Base-by-base conservation (phyloP, 2,888 invertebrate genomes). In the Lymantria dispar region DNA sequence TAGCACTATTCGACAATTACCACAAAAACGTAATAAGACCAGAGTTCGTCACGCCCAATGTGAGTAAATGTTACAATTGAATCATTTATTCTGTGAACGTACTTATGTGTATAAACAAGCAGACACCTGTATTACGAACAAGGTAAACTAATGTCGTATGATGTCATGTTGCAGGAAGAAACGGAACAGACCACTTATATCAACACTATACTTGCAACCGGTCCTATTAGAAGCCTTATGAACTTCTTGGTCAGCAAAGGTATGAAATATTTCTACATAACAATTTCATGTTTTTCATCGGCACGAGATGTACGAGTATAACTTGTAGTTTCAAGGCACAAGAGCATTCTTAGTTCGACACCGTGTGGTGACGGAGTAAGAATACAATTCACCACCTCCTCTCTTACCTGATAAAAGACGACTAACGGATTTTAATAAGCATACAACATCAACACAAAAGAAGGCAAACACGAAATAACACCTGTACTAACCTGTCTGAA, bases 1-100 rank as follows among this genome's bases (percentile, higher is more conserved):
- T 93, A 44, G 87, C 91, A 13, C 92, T 97, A 41, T 94, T 95
- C 80, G 95, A 97, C 78, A 97, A 97, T 81, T 97, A 96, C 83
- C 93, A 95, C 67, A 91, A 95, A 53, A 93, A 94, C 62, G 92
- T 94, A 12, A 92, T 92, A 47, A 89, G 92, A 44, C 92, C 93
- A 50, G 96, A 96, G 81, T 92, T 94, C 62, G 92, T 94, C 46
- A 95, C 94, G 36, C 87, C 93, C 8, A 85, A 75, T 68, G 91
- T 90, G 59, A 88, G 90, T 85, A 60, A 45, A 45, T 33, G 44
- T 54, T 42, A 43, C 54, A 60, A 60, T 62, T 62, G 67, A 56
- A 50, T 50, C 53, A 60, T 58, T 52, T 38, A 45, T 57, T 47
- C 22, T 22, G 37, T 43, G 12, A 29, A 31, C 22, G 38, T 48